Percentiles rank a stretch among this genome's conserved stretches.
phyloP scores from a whole-genome alignment of 2,888 invertebrate species.

The Drosophila mettleri region DNA sequence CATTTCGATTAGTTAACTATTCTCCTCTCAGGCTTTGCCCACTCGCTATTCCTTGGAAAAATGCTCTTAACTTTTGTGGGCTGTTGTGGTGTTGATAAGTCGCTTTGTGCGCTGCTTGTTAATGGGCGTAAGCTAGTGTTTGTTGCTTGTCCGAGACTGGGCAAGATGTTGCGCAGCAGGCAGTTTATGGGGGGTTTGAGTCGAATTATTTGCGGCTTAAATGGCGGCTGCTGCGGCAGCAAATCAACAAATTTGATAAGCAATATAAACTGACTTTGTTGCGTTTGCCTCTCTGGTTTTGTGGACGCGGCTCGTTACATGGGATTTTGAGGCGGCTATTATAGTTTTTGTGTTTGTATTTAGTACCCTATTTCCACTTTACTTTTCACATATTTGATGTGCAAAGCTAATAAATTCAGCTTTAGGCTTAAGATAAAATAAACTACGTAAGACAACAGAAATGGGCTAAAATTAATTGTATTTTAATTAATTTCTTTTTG shows the following conservation, averaged over 20 bases:
- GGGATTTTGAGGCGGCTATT: constrained; percentile 60
- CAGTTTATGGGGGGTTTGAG: constrained; percentile 1
- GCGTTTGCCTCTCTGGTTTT: constrained; percentile 12
- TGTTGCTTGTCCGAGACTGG: constrained; percentile 33
- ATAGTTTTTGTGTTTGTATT: constrained; percentile 28
- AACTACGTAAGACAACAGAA: constrained; percentile 14
- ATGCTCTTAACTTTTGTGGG: constrained; percentile 61
- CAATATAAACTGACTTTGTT: constrained; percentile 67
- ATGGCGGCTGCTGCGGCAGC: constrained; percentile 64
- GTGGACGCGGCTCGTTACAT: constrained; percentile 56
- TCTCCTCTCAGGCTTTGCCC: neutral
- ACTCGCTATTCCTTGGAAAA: constrained; percentile 10
- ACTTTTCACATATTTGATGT: constrained; percentile 32
- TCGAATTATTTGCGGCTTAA: constrained; percentile 76
- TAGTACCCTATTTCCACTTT: constrained; percentile 32
- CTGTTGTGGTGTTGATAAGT: constrained; percentile 74
- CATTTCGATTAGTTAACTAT: neutral
- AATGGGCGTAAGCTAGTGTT: constrained; percentile 62
- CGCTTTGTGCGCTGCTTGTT: constrained; percentile 73
- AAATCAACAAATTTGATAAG: constrained; percentile 81
- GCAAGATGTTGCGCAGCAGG: neutral
- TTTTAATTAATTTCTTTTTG: constrained; percentile 13
- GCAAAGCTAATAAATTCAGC: constrained; percentile 15
- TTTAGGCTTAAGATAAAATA: constrained; percentile 30
- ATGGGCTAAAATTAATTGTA: constrained; percentile 22